Conservation (phyloP, 2,888 invertebrate species). For the Micropterix aruncella region DNA sequence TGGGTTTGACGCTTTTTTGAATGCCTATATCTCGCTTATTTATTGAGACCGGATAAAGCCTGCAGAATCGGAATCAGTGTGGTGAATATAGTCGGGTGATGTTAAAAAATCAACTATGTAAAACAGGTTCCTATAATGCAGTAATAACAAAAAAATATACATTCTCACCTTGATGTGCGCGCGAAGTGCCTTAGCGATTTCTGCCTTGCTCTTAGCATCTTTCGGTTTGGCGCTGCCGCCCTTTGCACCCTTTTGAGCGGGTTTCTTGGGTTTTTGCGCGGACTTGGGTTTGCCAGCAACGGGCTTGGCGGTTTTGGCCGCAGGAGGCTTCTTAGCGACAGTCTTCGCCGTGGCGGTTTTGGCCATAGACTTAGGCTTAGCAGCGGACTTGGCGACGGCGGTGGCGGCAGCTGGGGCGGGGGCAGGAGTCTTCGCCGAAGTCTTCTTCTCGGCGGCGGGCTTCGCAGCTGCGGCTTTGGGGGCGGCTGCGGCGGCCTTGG, state of each 20-base stretch:
- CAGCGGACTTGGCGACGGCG: constrained; percentile 23
- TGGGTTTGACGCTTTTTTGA: no score
- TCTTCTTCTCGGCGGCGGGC: constrained; percentile 27
- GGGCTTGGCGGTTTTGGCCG: constrained; percentile 23
- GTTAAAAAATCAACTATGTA: no score
- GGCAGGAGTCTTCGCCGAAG: constrained; percentile 20
- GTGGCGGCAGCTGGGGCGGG: constrained; percentile 37
- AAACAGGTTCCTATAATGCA: constrained; percentile 2
- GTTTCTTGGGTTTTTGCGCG: constrained; percentile 39
- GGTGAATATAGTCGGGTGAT: no score
- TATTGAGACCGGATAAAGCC: no score
- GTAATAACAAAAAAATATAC: constrained; percentile 4
- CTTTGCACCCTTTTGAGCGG: constrained; percentile 40
- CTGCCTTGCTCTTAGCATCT: constrained; percentile 38
- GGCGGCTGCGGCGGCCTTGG: constrained; percentile 21
- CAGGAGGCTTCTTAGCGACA: constrained; percentile 32
- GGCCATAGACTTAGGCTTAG: constrained; percentile 35
- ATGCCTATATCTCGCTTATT: no score
- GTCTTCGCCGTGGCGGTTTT: constrained; percentile 34
- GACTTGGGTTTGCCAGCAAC: constrained; percentile 35
- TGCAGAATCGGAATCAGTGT: no score
- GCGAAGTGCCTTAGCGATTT: constrained; percentile 67
- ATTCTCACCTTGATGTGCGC: constrained; percentile 69
- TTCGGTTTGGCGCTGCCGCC: constrained; percentile 30
- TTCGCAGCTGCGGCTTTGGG: constrained; percentile 22